These are phyloP conservation scores for Aphrophora alni DNA, from an alignment of 2,888 invertebrate species.

Conservation along the genomic window DNA sequence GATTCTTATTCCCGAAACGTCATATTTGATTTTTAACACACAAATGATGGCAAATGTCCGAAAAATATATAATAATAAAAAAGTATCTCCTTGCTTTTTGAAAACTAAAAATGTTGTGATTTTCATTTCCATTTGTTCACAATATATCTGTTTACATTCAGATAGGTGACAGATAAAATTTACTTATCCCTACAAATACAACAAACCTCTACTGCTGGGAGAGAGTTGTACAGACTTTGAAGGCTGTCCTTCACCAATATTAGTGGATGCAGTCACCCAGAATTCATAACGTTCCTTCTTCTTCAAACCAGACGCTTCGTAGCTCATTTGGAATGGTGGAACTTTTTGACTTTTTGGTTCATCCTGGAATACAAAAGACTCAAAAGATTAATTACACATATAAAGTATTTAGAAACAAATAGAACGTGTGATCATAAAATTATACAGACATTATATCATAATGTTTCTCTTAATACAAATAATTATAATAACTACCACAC, in stretches of 20 bases:
- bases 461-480: too few species aligned
- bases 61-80: too few species aligned
- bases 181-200: too few species aligned
- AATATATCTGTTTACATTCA: too few species aligned
- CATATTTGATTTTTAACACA: too few species aligned
- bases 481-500: too few species aligned
- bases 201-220: constrained; percentile 83
- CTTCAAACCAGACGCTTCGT: constrained; percentile 84
- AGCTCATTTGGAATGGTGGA: constrained; percentile 84
- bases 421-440: not conserved
- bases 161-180: too few species aligned
- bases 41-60: too few species aligned
- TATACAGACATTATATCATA: not conserved
- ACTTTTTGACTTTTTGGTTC: constrained; percentile 60
- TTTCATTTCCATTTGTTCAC: too few species aligned
- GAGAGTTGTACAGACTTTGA: constrained; percentile 87
- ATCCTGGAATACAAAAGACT: constrained; percentile 45
- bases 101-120: too few species aligned
- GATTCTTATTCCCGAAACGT: too few species aligned
- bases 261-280: constrained; percentile 94
- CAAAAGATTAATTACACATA: not conserved
- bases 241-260: constrained; percentile 91
- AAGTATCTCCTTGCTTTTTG: too few species aligned
- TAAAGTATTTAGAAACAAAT: not conserved
- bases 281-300: constrained; percentile 86